phyloP scores from a whole-genome alignment of 2,797 vertebrate genomes.

The Siniperca undulata region DNA sequence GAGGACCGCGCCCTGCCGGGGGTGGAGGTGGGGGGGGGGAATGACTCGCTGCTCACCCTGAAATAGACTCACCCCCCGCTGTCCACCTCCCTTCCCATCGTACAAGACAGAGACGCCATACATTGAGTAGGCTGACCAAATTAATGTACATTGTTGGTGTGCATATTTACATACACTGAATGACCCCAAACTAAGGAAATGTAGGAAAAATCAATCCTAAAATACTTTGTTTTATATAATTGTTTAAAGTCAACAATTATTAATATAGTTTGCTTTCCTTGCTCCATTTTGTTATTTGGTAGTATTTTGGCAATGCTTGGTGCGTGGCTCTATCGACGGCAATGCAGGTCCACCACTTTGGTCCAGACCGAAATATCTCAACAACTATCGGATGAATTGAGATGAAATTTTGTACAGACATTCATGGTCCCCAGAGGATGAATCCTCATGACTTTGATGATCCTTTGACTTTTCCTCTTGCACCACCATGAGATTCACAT shows the following conservation, averaged over 20 bases:
- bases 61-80: conserved; percentile 69
- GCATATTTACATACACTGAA: background rate
- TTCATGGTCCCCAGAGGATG: background rate
- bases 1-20: conserved; percentile 69
- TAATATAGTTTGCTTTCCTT: background rate
- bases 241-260: background rate
- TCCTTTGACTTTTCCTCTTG: too few species aligned
- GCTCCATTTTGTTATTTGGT: background rate
- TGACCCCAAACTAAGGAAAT: background rate
- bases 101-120: conserved; percentile 12
- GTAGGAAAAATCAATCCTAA: background rate
- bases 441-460: background rate
- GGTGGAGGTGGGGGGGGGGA: conserved; percentile 66
- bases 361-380: background rate
- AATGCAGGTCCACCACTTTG: too few species aligned
- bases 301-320: background rate
- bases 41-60: conserved; percentile 64
- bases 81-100: conserved; percentile 34
- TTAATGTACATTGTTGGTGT: background rate
- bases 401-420: background rate
- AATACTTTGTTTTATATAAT: background rate
- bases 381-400: background rate
- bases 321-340: background rate
- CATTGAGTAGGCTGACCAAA: conserved; percentile 1
- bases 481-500: too few species aligned